phyloP scores from a whole-genome alignment of 2,113 vertebrate species.

The Hemibagrus wyckioides region DNA sequence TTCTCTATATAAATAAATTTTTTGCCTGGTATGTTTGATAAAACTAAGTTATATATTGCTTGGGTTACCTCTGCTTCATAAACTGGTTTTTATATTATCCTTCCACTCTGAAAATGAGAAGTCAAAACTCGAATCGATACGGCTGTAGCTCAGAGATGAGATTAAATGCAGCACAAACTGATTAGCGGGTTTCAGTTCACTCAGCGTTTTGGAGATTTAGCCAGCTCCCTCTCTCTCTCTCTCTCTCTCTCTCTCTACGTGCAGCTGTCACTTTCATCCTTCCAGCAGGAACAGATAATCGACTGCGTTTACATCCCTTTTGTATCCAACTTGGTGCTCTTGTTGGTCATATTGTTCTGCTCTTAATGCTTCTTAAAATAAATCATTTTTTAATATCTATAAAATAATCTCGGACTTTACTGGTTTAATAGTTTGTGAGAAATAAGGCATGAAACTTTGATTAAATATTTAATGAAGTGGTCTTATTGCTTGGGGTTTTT shows the following conservation, averaged over 20 bases:
- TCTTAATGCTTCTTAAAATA: not conserved
- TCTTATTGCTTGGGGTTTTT: not conserved
- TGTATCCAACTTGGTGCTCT: not conserved
- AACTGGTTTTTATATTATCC: slow-evolving; percentile 42
- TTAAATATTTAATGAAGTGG: slow-evolving; percentile 15
- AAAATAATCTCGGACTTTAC: not conserved
- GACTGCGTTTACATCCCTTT: slow-evolving; percentile 12
- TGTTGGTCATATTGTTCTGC: not conserved
- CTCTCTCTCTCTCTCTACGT: not conserved
- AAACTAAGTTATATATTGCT: slow-evolving; percentile 4
- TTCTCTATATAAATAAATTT: not conserved
- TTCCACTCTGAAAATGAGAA: slow-evolving; percentile 40
- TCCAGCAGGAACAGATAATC: not conserved
- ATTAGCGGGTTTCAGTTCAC: slow-evolving; percentile 44
- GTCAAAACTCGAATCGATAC: slow-evolving; percentile 47
- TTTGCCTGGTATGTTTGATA: slow-evolving; percentile 6
- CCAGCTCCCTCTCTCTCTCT: slow-evolving; percentile 8
- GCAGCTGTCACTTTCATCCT: slow-evolving; percentile 33
- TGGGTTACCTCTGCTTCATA: slow-evolving; percentile 19
- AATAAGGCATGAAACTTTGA: not conserved
- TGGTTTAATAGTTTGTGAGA: slow-evolving; percentile 3
- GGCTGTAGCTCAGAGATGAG: slow-evolving; percentile 31
- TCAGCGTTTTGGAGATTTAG: slow-evolving; percentile 39
- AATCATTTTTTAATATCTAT: slow-evolving; percentile 13
- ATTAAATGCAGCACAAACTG: slow-evolving; percentile 43